These are phyloP conservation scores for Drosophila murphyi DNA, from an alignment of 1,140 invertebrate genomes.

Conservation along the genomic window DNA sequence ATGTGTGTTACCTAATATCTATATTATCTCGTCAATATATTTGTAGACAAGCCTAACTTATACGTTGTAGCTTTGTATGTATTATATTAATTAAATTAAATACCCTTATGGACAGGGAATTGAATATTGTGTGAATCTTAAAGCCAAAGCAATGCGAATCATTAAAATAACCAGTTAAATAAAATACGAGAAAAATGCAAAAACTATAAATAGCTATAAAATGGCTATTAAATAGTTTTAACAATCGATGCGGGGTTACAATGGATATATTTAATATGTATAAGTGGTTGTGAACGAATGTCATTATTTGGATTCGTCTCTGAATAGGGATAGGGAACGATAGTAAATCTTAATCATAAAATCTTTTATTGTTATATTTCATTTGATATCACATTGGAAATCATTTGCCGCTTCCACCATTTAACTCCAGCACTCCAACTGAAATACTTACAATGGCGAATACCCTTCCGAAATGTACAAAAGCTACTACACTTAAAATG, in stretches of 20 bases:
- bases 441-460: not conserved
- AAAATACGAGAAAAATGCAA: not conserved
- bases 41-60: no score
- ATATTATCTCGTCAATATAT: no score
- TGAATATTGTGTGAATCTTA: not conserved
- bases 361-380: slow-evolving; percentile 4
- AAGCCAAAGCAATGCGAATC: not conserved
- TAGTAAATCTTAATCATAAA: not conserved
- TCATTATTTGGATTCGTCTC: not conserved
- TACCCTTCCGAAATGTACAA: slow-evolving; percentile 13
- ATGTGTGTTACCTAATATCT: no score
- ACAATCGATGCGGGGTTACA: not conserved
- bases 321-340: not conserved
- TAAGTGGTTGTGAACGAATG: not conserved
- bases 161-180: not conserved
- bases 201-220: not conserved
- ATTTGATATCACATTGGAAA: slow-evolving; percentile 8
- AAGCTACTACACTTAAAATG: slow-evolving; percentile 44
- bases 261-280: not conserved
- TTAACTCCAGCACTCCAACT: not conserved
- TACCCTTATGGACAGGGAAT: not conserved
- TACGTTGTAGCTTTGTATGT: no score
- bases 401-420: not conserved
- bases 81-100: no score
- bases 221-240: not conserved